Percentiles rank a stretch among this genome's conserved stretches.
Conservation (phyloP, 2,113 vertebrate species). For the Podarcis muralis region DNA sequence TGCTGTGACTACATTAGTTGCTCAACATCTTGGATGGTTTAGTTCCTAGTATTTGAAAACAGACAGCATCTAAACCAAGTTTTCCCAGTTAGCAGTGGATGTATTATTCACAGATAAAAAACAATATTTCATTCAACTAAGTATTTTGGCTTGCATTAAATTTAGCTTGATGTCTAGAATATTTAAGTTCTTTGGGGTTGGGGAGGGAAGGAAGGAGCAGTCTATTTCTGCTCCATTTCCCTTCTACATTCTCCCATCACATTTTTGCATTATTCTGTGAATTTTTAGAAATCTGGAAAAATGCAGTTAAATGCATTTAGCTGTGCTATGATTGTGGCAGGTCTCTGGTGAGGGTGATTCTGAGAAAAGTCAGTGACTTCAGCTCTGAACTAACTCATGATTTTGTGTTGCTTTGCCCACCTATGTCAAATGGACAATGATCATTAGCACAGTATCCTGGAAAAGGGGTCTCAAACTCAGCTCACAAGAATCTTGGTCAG, state of each 20-base stretch:
- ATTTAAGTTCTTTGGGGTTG: slow-evolving; percentile 45
- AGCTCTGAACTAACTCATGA: neutral
- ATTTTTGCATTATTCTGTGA: neutral
- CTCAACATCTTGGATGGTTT: slow-evolving; percentile 61
- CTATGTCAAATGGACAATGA: neutral
- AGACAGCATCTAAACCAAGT: slow-evolving; percentile 68
- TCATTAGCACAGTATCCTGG: neutral
- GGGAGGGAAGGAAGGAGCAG: neutral
- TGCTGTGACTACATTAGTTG: slow-evolving; percentile 36
- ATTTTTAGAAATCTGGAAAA: neutral
- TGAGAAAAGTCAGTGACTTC: neutral
- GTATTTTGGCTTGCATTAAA: no score
- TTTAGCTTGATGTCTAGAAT: slow-evolving; percentile 38
- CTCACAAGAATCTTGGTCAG: neutral
- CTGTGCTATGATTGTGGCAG: no score
- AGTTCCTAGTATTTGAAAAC: slow-evolving; percentile 51
- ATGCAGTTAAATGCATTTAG: neutral
- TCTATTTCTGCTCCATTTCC: neutral
- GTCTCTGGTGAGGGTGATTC: neutral
- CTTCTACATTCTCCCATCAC: neutral
- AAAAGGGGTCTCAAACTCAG: neutral
- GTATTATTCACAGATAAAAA: slow-evolving; percentile 65
- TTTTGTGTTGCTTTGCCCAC: neutral
- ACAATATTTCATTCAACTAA: slow-evolving; percentile 67
- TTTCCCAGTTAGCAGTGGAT: slow-evolving; percentile 58